A percentile compares a stretch with the other conserved stretches of the same genome.
Evolutionary conservation across 2,113 vertebrate species (phyloP).

Genomic region (Aegotheles bennettii): DNA sequence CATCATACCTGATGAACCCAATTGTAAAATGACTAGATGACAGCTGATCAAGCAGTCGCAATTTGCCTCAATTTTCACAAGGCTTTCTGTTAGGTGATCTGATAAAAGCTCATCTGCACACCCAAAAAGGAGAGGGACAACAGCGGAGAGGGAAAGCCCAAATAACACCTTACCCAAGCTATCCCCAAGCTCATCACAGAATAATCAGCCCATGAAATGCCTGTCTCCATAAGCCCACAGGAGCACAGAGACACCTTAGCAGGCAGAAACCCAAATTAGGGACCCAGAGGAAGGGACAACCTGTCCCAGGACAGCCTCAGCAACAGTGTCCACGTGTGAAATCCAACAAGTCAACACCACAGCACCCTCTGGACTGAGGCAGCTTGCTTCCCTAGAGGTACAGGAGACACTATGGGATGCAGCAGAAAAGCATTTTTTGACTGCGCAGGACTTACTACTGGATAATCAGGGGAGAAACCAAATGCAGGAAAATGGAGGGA

Average conservation of each 20-base stretch:
- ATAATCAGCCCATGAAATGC: not conserved
- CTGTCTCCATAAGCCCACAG: not conserved
- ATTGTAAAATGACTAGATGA: not conserved
- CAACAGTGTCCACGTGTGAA: not conserved
- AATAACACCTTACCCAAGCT: not conserved
- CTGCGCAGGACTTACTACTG: not conserved
- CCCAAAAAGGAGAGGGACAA: not conserved
- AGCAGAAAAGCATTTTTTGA: not conserved
- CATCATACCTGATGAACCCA: not conserved
- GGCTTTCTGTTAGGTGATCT: not conserved
- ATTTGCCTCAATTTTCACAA: not conserved
- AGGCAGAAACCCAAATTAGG: not conserved
- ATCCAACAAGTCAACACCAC: not conserved
- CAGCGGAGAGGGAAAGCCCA: not conserved
- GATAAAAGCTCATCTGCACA: not conserved
- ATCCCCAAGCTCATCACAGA: not conserved
- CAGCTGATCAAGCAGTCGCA: not conserved
- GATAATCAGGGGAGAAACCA: not conserved
- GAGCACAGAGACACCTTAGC: not conserved
- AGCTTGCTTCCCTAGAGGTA: rapidly evolving
- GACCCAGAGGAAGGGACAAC: not conserved
- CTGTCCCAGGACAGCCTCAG: not conserved
- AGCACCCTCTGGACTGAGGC: not conserved
- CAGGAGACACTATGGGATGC: not conserved
- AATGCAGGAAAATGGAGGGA: not conserved